Percentiles rank a stretch among this genome's conserved stretches.
Evolutionary conservation across 2,888 invertebrate species (phyloP).

Genomic region (Heliothis peltigera): DNA sequence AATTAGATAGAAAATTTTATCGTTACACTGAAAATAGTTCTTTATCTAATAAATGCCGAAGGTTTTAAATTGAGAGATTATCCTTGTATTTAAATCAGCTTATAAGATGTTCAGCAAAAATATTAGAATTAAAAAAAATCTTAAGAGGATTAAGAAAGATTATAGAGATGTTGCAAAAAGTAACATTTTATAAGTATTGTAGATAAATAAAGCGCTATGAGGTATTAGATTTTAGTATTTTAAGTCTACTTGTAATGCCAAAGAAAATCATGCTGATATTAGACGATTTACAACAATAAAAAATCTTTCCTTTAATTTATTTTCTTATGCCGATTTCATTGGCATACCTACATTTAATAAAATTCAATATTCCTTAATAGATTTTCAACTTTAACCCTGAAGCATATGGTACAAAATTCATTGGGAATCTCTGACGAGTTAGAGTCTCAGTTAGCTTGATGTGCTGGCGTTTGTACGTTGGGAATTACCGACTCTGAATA

Average conservation of each 20-base stretch:
- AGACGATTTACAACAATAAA: neutral
- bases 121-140: conserved; percentile 16
- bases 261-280: conserved; percentile 16
- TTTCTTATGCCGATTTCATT: neutral
- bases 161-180: conserved; percentile 22
- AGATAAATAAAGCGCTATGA: conserved; percentile 29
- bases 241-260: conserved; percentile 13
- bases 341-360: no score
- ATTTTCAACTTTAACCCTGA: no score
- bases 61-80: no score
- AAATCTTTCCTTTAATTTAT: neutral
- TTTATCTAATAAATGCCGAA: conserved; percentile 7
- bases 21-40: conserved; percentile 7
- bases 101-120: conserved; percentile 13
- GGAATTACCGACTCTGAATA: no score
- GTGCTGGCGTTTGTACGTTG: no score
- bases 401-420: no score
- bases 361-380: no score
- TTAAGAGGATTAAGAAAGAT: conserved; percentile 22
- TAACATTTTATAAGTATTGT: conserved; percentile 20
- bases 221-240: conserved; percentile 19
- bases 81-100: conserved; percentile 15
- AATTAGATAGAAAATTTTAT: conserved; percentile 28
- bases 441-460: no score
- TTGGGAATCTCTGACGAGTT: no score